These are phyloP conservation scores for Agrenia bidenticulata DNA, from an alignment of 2,888 invertebrate genomes.

Conservation along the genomic window DNA sequence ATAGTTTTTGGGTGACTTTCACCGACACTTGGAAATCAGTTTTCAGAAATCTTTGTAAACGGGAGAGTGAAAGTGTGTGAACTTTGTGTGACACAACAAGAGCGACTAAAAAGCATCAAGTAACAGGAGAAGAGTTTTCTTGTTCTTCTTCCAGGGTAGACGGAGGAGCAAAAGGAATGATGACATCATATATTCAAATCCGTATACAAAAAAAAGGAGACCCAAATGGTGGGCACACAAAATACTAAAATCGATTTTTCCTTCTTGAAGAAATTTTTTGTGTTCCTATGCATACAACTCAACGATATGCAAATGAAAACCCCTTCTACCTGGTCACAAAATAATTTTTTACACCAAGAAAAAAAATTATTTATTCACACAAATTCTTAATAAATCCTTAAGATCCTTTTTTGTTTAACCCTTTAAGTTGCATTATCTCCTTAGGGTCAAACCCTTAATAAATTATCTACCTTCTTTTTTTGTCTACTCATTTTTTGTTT, in stretches of 20 bases:
- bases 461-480: conserved; percentile 11
- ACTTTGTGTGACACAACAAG: neutral
- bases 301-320: conserved; percentile 7
- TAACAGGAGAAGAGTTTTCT: too few species aligned
- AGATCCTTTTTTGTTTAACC: too few species aligned
- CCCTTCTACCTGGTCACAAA: conserved; percentile 9
- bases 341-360: too few species aligned
- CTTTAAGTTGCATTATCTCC: too few species aligned
- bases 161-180: conserved; percentile 1
- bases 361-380: conserved; percentile 11
- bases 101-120: too few species aligned
- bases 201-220: conserved; percentile 4
- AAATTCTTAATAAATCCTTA: too few species aligned
- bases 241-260: conserved; percentile 14
- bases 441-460: conserved; percentile 5
- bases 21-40: too few species aligned
- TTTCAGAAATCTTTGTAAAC: too few species aligned
- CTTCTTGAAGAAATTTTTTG: conserved; percentile 10
- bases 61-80: too few species aligned
- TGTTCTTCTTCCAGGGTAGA: too few species aligned
- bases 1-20: too few species aligned
- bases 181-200: conserved; percentile 18
- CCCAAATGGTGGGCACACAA: neutral
- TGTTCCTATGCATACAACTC: neutral
- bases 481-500: conserved; percentile 11